phyloP scores from a whole-genome alignment of 2,113 vertebrate species.

The Phyllostomus discolor region DNA sequence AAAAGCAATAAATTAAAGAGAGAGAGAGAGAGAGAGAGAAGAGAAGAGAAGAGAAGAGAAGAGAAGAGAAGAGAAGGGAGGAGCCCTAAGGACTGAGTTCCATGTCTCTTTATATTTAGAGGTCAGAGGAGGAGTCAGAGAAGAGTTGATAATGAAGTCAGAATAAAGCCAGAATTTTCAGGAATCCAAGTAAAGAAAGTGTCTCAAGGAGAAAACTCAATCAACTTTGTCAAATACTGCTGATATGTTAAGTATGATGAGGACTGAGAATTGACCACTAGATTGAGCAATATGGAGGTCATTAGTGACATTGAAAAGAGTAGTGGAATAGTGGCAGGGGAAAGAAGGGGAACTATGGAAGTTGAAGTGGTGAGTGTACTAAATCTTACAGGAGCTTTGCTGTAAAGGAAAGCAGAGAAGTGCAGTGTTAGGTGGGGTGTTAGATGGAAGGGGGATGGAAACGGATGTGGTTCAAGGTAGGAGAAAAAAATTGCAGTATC shows the following conservation, averaged over 20 bases:
- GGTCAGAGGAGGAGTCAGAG: background rate
- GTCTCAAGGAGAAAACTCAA: background rate
- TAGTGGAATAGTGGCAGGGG: background rate
- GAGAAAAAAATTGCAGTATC: background rate
- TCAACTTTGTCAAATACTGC: background rate
- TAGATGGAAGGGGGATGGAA: background rate
- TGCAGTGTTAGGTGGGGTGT: background rate
- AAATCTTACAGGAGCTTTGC: background rate
- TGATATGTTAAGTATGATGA: background rate
- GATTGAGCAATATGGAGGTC: background rate
- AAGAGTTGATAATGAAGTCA: background rate
- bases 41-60: background rate
- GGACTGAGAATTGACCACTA: background rate
- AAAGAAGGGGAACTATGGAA: background rate
- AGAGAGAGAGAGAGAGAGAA: background rate
- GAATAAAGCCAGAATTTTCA: background rate
- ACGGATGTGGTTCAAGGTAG: background rate
- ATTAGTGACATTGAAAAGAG: background rate
- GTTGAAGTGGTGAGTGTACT: background rate
- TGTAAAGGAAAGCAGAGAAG: background rate
- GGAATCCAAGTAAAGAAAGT: background rate
- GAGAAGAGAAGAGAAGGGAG: background rate
- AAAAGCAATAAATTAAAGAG: background rate
- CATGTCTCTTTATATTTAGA: background rate
- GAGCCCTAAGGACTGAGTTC: background rate